Conservation (phyloP, 2,113 vertebrate genomes). For the Todiramphus chloris region DNA sequence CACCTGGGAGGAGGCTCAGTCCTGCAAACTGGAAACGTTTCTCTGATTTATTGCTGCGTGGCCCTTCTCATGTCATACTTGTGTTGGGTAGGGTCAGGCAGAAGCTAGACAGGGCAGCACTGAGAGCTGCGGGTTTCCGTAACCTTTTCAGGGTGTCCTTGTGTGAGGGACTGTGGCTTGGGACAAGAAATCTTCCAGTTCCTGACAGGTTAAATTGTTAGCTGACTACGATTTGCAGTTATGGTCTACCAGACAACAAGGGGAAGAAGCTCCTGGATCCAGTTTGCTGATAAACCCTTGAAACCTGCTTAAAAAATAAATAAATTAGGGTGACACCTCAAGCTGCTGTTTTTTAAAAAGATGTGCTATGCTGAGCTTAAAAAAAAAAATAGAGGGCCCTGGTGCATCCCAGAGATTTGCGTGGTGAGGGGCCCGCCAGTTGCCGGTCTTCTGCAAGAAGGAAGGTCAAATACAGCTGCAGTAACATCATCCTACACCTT, state of each 20-base stretch:
- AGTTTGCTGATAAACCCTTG: constrained; percentile 42
- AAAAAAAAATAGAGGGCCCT: constrained; percentile 27
- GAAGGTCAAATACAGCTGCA: constrained; percentile 54
- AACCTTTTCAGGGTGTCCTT: background rate
- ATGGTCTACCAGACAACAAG: background rate
- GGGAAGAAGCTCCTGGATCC: constrained; percentile 8
- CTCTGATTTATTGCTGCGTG: constrained; percentile 62
- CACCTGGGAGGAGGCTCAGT: constrained; percentile 39
- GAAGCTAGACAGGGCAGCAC: constrained; percentile 17
- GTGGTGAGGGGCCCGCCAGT: constrained; percentile 14
- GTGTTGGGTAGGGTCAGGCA: constrained; percentile 52
- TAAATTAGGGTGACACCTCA: constrained; percentile 27
- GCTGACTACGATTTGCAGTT: background rate
- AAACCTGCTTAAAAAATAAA: constrained; percentile 17
- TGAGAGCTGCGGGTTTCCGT: background rate
- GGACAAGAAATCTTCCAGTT: constrained; percentile 28
- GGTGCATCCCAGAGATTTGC: constrained; percentile 8
- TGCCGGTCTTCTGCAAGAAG: constrained; percentile 8
- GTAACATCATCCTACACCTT: constrained; percentile 18
- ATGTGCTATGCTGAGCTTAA: constrained; percentile 21
- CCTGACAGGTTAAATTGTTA: background rate
- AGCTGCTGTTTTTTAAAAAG: constrained; percentile 32
- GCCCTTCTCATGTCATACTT: constrained; percentile 34
- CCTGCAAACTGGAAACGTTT: constrained; percentile 36
- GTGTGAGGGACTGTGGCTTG: background rate